Percentiles rank a stretch among this genome's conserved stretches.
Evolutionary conservation across 2,113 vertebrate genomes (phyloP).

Genomic region (Crotalus tigris): DNA sequence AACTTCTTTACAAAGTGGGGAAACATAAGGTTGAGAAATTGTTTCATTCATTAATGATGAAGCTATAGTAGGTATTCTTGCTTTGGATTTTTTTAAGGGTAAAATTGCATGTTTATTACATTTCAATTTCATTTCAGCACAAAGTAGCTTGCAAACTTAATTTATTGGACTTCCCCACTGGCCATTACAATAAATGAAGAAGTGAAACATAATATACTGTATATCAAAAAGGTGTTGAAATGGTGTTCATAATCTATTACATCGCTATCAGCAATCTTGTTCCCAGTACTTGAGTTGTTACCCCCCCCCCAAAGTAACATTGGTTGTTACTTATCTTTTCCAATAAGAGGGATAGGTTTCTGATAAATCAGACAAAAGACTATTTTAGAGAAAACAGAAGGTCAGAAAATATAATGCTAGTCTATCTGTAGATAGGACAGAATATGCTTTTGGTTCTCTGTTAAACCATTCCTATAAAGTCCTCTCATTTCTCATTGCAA

Average conservation of each 20-base stretch:
- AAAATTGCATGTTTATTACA: neutral
- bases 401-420: neutral
- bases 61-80: neutral
- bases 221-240: neutral
- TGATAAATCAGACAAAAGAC: neutral
- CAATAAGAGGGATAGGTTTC: neutral
- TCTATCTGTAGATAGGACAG: neutral
- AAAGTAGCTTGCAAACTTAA: neutral
- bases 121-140: neutral
- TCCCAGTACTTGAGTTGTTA: neutral
- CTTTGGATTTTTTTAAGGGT: neutral
- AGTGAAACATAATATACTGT: neutral
- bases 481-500: neutral
- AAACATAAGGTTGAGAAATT: neutral
- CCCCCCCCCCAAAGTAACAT: neutral
- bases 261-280: neutral
- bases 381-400: neutral
- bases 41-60: neutral
- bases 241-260: neutral
- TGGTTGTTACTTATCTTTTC: neutral
- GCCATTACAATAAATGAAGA: neutral
- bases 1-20: neutral
- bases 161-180: neutral
- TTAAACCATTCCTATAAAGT: neutral
- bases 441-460: neutral